phyloP scores from a whole-genome alignment of 2,113 vertebrate species.

The Tursiops truncatus region DNA sequence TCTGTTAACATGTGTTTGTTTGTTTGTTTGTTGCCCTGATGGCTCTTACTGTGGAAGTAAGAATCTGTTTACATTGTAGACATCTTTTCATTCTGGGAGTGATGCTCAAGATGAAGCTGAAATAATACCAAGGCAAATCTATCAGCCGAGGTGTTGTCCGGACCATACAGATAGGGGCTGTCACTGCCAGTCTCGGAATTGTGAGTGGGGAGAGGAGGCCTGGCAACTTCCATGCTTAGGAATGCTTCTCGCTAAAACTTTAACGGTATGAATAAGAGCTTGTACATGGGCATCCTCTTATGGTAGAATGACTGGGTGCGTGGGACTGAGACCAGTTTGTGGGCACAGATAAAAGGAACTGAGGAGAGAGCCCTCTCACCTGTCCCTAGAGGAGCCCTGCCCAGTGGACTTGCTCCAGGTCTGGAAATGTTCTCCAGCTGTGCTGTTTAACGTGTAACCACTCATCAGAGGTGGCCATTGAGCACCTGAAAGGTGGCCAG shows the following conservation, averaged over 20 bases:
- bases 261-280: not conserved
- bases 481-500: not conserved
- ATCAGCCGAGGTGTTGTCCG: not conserved
- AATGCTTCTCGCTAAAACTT: not conserved
- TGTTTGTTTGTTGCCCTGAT: not conserved
- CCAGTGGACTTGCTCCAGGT: too few relatives aligned
- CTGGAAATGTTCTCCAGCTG: not conserved
- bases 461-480: not conserved
- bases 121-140: not conserved
- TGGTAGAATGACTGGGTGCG: not conserved
- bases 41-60: not conserved
- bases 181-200: accelerated
- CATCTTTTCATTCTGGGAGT: not conserved
- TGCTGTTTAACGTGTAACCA: accelerated
- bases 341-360: too few relatives aligned
- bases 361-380: too few relatives aligned
- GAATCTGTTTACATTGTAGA: not conserved
- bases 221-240: not conserved
- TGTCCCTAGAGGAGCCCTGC: not conserved
- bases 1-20: not conserved
- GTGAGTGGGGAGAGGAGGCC: not conserved
- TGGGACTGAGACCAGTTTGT: not conserved
- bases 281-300: not conserved
- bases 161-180: too few relatives aligned
- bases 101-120: not conserved